phyloP scores from a whole-genome alignment of 1,140 invertebrate genomes.

The Tribolium madens region DNA sequence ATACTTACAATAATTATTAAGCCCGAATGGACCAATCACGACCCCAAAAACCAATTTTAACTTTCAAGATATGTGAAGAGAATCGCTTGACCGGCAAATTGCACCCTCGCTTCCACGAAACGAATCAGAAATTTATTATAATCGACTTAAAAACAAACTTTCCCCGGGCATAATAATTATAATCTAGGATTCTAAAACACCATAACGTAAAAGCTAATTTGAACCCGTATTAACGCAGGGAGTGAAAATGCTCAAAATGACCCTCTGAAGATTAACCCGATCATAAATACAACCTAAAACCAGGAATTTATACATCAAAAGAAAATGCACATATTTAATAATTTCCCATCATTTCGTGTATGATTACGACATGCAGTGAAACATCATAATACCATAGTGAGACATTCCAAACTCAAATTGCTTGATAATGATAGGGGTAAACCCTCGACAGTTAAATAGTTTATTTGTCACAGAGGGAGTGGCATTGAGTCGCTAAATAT shows the following conservation, averaged over 20 bases:
- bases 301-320: constrained; percentile 7
- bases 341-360: background rate
- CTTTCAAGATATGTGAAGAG: constrained; percentile 15
- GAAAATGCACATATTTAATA: constrained; percentile 19
- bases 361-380: background rate
- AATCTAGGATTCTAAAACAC: constrained; percentile 26
- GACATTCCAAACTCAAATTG: background rate
- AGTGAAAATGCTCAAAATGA: constrained; percentile 30
- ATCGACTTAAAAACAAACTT: constrained; percentile 36
- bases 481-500: background rate
- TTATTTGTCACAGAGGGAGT: constrained; percentile 15
- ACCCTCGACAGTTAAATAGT: constrained; percentile 8
- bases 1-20: constrained; percentile 22
- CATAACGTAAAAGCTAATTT: constrained; percentile 24
- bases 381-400: background rate
- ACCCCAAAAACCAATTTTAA: constrained; percentile 5
- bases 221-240: constrained; percentile 14
- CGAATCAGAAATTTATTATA: constrained; percentile 25
- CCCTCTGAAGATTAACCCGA: constrained; percentile 32
- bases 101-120: background rate
- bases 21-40: background rate
- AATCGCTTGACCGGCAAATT: constrained; percentile 25
- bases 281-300: constrained; percentile 7
- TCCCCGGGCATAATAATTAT: constrained; percentile 18
- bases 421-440: constrained; percentile 10